Conservation (phyloP, 2,797 vertebrate genomes). For the Alcedo atthis region DNA sequence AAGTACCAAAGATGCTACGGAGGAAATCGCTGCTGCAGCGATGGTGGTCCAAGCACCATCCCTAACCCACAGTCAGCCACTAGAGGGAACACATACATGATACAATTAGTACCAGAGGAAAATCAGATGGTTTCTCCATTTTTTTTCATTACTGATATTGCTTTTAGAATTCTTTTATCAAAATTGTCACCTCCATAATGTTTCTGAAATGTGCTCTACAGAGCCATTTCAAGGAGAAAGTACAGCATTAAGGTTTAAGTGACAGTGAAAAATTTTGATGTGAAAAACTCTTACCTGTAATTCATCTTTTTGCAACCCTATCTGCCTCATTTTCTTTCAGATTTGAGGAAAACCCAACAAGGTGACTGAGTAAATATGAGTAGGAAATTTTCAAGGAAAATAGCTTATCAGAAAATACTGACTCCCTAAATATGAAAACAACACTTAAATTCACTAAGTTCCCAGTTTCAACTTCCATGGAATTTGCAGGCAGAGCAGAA, state of each 20-base stretch:
- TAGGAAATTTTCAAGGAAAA: neutral
- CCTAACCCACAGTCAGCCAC: neutral
- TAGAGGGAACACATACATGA: neutral
- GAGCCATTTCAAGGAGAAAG: neutral
- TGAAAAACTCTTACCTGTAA: neutral
- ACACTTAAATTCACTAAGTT: neutral
- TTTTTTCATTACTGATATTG: neutral
- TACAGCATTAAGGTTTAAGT: neutral
- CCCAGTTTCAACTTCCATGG: neutral
- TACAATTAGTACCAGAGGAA: fast-evolving
- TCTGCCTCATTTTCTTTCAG: neutral
- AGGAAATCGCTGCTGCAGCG: fast-evolving
- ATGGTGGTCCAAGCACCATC: fast-evolving
- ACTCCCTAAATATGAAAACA: neutral
- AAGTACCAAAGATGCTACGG: fast-evolving
- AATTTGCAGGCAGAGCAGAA: neutral
- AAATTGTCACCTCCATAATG: neutral
- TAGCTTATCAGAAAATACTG: neutral
- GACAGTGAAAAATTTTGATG: neutral
- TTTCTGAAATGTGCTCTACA: neutral
- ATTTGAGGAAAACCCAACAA: neutral
- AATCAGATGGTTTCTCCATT: fast-evolving
- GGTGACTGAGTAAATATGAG: neutral
- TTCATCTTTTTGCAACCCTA: neutral
- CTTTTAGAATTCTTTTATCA: neutral